Evolutionary conservation across 2,888 invertebrate species (phyloP).

Genomic region (Branchinecta sandiegonensis): DNA sequence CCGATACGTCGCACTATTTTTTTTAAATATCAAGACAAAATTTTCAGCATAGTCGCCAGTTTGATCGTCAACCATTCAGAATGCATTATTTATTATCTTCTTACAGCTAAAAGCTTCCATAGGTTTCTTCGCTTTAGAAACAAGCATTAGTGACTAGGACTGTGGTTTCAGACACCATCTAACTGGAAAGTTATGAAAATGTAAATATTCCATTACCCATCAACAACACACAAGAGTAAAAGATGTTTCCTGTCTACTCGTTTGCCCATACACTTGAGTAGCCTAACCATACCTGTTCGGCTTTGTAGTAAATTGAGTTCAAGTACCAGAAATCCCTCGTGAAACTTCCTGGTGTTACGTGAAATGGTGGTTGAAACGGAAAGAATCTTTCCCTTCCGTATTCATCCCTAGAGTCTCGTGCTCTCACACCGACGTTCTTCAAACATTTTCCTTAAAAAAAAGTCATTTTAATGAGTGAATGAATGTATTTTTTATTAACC

Average conservation of each 20-base stretch:
- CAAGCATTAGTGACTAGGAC: too few species aligned
- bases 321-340: slow-evolving; percentile 77
- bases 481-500: too few species aligned
- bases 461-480: too few species aligned
- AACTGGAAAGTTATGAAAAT: too few species aligned
- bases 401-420: slow-evolving; percentile 74
- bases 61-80: too few species aligned
- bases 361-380: slow-evolving; percentile 83
- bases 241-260: background rate
- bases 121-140: too few species aligned
- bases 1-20: too few species aligned
- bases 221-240: background rate
- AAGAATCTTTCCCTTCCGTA: slow-evolving; percentile 75
- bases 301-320: slow-evolving; percentile 80
- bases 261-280: background rate
- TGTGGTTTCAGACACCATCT: too few species aligned
- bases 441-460: slow-evolving; percentile 52
- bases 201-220: background rate
- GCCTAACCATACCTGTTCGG: slow-evolving; percentile 54
- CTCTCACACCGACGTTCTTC: slow-evolving; percentile 64
- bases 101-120: too few species aligned
- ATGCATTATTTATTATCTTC: too few species aligned
- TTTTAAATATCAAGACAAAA: too few species aligned
- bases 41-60: too few species aligned
- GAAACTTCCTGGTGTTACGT: slow-evolving; percentile 73